phyloP scores from a whole-genome alignment of 2,888 invertebrate genomes.

The Orchesellides sinensis region DNA sequence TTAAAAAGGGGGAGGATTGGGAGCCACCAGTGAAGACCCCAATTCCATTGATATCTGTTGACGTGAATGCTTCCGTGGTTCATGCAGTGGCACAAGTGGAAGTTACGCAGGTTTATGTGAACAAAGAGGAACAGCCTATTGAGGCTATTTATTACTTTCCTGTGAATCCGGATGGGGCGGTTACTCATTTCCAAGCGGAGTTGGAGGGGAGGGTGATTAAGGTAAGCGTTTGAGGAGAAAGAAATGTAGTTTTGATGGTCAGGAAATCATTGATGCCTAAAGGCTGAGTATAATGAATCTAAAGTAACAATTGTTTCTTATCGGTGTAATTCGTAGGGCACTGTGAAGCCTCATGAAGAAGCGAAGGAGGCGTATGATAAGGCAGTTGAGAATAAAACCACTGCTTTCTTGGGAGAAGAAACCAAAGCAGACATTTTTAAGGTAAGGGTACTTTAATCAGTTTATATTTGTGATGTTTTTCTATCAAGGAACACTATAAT shows the following conservation, averaged over 20 bases:
- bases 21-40: constrained; percentile 29
- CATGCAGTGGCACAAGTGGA: constrained; percentile 70
- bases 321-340: constrained; percentile 57
- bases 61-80: constrained; percentile 62
- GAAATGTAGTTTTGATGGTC: neutral
- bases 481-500: neutral
- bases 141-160: constrained; percentile 74
- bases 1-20: constrained; percentile 19
- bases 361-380: constrained; percentile 72
- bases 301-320: neutral
- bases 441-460: constrained; percentile 28
- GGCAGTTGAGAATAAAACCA: constrained; percentile 65
- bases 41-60: constrained; percentile 67
- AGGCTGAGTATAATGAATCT: no score
- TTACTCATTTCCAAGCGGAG: constrained; percentile 71
- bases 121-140: constrained; percentile 72
- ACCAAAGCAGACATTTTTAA: constrained; percentile 73
- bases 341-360: constrained; percentile 69
- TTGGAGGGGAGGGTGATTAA: constrained; percentile 67
- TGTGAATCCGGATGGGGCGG: constrained; percentile 70
- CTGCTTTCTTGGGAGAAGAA: constrained; percentile 70
- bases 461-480: neutral
- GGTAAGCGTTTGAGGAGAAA: constrained; percentile 27
- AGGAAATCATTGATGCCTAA: neutral
- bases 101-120: constrained; percentile 72